Conservation (phyloP, 2,797 vertebrate species). For the Catamblyrhynchus diadema region DNA sequence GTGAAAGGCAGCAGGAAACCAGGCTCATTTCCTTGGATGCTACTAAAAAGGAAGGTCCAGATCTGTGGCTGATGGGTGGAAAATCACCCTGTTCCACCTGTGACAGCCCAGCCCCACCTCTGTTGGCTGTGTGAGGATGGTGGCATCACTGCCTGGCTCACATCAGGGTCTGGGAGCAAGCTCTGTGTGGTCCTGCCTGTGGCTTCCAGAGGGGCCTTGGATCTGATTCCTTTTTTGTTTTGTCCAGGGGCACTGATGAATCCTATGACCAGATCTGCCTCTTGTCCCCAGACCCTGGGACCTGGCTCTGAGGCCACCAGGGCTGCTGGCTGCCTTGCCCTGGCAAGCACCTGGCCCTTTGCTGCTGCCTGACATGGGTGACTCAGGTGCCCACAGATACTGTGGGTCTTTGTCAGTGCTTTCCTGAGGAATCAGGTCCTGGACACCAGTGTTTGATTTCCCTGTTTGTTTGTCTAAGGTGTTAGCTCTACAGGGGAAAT, state of each 20-base stretch:
- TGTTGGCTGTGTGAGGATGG: fast-evolving
- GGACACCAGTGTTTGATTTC: background rate
- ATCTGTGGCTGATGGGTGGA: background rate
- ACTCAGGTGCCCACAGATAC: fast-evolving
- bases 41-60: background rate
- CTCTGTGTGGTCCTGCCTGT: background rate
- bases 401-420: background rate
- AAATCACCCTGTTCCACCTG: fast-evolving
- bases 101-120: background rate
- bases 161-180: too few species aligned
- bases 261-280: background rate
- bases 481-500: background rate
- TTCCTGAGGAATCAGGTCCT: background rate
- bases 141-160: background rate
- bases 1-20: background rate
- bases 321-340: background rate
- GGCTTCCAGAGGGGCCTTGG: too few species aligned
- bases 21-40: background rate
- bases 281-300: background rate
- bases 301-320: background rate
- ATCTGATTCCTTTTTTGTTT: background rate
- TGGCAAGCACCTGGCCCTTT: background rate
- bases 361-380: fast-evolving
- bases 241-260: background rate
- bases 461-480: background rate